These are phyloP conservation scores for Ochotona curzoniae DNA, from an alignment of 2,113 vertebrate genomes.

Conservation along the genomic window DNA sequence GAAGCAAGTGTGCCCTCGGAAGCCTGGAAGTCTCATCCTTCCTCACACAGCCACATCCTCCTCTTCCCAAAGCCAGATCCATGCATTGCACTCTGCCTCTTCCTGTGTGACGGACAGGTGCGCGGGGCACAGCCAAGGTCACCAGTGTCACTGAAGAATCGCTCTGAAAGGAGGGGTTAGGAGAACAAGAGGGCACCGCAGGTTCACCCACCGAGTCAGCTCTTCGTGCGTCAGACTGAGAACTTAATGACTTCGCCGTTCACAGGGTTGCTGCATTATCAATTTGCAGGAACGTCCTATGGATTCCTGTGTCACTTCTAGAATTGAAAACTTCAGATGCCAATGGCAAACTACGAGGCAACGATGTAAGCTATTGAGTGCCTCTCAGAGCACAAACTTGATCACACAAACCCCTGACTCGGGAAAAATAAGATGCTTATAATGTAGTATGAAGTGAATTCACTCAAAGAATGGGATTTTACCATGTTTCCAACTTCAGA, in stretches of 20 bases:
- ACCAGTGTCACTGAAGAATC: neutral
- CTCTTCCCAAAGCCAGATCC: neutral
- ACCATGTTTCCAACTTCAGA: neutral
- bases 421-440: constrained; percentile 6
- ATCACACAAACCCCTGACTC: neutral
- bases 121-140: neutral
- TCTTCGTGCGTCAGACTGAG: neutral
- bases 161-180: neutral
- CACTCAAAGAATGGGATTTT: neutral
- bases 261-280: neutral
- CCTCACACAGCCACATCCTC: neutral
- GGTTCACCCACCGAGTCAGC: neutral
- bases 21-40: neutral
- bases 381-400: neutral
- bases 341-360: neutral
- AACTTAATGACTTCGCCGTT: neutral
- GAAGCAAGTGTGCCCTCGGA: neutral
- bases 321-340: neutral
- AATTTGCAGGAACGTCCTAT: neutral
- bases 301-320: neutral
- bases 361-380: constrained; percentile 27
- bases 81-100: neutral
- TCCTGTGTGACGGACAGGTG: neutral
- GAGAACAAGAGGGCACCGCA: neutral
- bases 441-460: neutral